These are phyloP conservation scores for Griposia aprilina DNA, from an alignment of 2,888 invertebrate species.

Conservation along the genomic window DNA sequence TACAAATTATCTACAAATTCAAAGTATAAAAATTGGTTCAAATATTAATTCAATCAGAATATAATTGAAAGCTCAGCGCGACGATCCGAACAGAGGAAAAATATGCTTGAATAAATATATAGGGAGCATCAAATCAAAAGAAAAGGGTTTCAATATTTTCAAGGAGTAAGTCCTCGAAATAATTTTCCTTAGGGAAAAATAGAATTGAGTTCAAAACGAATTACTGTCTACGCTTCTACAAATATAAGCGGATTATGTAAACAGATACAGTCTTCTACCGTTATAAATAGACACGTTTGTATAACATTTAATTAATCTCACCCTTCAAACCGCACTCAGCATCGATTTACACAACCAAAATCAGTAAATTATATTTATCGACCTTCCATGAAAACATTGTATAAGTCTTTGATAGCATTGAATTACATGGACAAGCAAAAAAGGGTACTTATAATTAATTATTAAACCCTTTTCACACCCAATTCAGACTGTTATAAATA, in stretches of 20 bases:
- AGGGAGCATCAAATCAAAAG: slow-evolving; percentile 9
- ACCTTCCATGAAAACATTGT: not conserved
- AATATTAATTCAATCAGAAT: slow-evolving; percentile 9
- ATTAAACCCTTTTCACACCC: not conserved
- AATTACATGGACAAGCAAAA: not conserved
- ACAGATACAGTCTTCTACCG: not conserved
- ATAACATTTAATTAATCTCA: not conserved
- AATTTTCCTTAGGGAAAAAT: slow-evolving; percentile 8
- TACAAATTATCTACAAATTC: not conserved
- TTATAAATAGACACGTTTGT: not conserved
- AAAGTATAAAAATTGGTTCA: not conserved
- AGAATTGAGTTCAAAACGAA: slow-evolving; percentile 14
- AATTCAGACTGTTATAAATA: slow-evolving; percentile 12
- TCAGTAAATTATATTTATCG: not conserved
- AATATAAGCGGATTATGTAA: slow-evolving; percentile 24
- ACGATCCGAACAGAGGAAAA: slow-evolving; percentile 5
- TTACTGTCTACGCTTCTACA: slow-evolving; percentile 11
- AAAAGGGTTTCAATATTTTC: slow-evolving; percentile 19
- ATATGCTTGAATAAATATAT: slow-evolving; percentile 24
- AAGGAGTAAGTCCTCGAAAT: slow-evolving; percentile 1
- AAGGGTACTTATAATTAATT: not conserved
- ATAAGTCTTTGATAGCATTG: not conserved
- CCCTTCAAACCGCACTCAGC: not conserved
- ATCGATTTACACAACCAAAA: not conserved
- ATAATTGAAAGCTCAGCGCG: slow-evolving; percentile 16